Base-by-base conservation (phyloP, 2,113 vertebrate genomes). In the Psittacara wagleri region DNA sequence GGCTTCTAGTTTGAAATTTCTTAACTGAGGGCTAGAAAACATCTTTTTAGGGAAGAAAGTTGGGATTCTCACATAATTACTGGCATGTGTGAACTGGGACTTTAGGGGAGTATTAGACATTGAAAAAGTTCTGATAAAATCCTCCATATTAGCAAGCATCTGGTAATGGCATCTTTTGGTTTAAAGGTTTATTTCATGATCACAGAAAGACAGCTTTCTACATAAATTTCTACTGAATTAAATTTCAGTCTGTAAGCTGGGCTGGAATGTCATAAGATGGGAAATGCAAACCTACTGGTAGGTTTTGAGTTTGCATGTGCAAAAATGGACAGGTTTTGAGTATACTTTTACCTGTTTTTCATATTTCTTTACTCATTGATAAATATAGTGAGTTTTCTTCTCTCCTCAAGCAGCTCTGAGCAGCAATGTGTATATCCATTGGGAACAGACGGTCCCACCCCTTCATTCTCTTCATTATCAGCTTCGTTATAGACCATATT, bases 81-180 rank as follows among this genome's bases (percentile, higher is more conserved):
- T 35, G 27, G 20, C 17, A 49, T 0, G 0, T 43, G 25, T 70
- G 28, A 94, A 75, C 22, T 83, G 31, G 14, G n/a, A 49, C 76
- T 91, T 85, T 27, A 7, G 3, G 54, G 39, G 69, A 39, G 31
- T 22, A 33, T 33, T 37, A 67, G 83, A 39, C 16, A 17, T 29
- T 59, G 41, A 76, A 93, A 92, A 39, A 67, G 37, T 64, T 10
- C n/a, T 54, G 46, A 63, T 83, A 74, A 83, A 92, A 86, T 67
- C 51, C 20, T 92, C 24, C 14, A 17, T 90, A 54, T n/a, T 64
- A 68, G 37, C 1, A 0, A 83, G 28, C 27, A 11, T 82, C n/a
- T 87, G 27, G 11, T 52, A 57, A 37, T 52, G 35, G 12, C n/a
- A 20, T 69, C 35, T 86, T 86, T 67, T 84, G n/a, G 62, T 94